Base-by-base conservation (phyloP, 2,113 vertebrate species). In the Todiramphus chloris region DNA sequence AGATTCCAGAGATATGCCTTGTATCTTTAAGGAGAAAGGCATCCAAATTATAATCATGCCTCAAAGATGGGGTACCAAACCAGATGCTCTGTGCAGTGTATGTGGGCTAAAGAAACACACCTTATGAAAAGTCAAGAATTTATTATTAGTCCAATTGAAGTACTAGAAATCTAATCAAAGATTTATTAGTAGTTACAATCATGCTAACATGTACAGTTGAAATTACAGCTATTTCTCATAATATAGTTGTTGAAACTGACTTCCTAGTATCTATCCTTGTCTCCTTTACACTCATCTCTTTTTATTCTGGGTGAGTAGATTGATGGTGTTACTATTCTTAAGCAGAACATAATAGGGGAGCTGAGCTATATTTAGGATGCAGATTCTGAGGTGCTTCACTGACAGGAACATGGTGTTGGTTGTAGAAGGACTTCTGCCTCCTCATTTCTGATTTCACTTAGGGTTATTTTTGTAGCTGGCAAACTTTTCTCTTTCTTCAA, bases 281-380 rank as follows among this genome's bases (percentile, higher is more conserved):
- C 21, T 86, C 51, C 80, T 68, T 80, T 73, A 60, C 25, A 28
- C 20, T 72, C 9, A 17, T 50, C 11, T 4, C 79, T 59, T 76
- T 27, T 31, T 66, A 16, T 28, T 63, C 20, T 72, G 10, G 11
- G 5, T 59, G 24, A 80, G 44, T 18, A 64, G 59, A 77, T 3
- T 48, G 55, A 55, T 24, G 25, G 48, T 51, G 28, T 59, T 73
- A 41, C 10, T n/a, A 14, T 74, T 64, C 25, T 75, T 81, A 60
- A 84, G 48, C 21, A 84, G 16, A 64, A 59, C 59, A 33, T 17
- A 28, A 39, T 16, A 68, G 5, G 3, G 4, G 9, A 91, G 6
- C 0, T 0, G 46, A n/a, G 5, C 17, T 70, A 15, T 23, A 16
- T 4, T 2, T 1, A 31, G 14, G 64, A 56, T 64, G 18, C 24